phyloP scores from a whole-genome alignment of 2,113 vertebrate species.

The Columba janthina region DNA sequence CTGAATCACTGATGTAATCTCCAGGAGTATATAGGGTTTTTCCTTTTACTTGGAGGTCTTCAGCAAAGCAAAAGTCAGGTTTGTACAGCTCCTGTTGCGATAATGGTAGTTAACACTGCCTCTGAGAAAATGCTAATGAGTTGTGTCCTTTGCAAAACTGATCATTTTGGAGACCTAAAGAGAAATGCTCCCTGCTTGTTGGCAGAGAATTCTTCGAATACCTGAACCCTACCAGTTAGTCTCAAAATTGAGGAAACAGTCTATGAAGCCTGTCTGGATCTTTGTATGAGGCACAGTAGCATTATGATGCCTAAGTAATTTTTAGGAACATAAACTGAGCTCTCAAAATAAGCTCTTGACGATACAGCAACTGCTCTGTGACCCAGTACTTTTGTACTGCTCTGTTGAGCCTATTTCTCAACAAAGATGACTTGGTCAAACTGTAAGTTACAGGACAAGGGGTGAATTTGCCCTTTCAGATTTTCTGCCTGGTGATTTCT shows the following conservation, averaged over 20 bases:
- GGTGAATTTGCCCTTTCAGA: background rate
- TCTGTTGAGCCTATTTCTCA: fast-evolving
- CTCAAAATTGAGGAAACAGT: background rate
- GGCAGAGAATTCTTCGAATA: background rate
- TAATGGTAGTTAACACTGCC: background rate
- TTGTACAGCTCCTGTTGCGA: background rate
- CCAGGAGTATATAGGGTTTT: background rate
- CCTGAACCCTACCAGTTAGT: background rate
- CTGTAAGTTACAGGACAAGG: no score
- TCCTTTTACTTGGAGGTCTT: background rate
- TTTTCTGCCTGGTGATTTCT: background rate
- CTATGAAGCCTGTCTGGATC: background rate
- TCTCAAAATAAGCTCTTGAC: background rate
- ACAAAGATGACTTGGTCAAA: background rate
- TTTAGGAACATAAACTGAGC: background rate
- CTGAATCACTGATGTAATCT: background rate
- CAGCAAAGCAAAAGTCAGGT: background rate
- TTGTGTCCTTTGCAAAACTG: background rate
- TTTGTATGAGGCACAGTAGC: background rate
- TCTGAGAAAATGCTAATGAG: background rate
- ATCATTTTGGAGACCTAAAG: background rate
- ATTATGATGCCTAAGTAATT: background rate
- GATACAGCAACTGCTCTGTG: fast-evolving
- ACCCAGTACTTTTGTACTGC: background rate
- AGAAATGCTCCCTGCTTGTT: background rate